Percentiles rank a stretch among this genome's conserved stretches.
Conservation (phyloP, 2,113 vertebrate species). For the Gobiocypris rarus region DNA sequence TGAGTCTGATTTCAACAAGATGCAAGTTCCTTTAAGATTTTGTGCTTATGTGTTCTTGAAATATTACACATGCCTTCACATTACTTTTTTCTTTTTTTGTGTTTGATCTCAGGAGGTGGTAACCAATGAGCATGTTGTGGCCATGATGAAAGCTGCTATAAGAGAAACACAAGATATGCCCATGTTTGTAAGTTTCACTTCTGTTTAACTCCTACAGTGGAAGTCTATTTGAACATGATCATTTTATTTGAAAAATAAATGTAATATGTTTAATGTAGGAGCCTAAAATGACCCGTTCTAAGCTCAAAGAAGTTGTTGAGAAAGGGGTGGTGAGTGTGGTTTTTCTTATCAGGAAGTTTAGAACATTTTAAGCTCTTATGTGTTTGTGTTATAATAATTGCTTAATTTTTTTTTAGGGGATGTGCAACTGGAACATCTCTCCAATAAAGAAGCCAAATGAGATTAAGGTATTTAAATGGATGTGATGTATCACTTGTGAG, state of each 20-base stretch:
- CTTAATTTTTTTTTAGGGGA: constrained; percentile 71
- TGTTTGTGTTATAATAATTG: neutral
- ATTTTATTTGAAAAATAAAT: neutral
- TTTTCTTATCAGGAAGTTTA: neutral
- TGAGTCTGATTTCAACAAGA: constrained; percentile 70
- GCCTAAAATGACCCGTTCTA: constrained; percentile 97
- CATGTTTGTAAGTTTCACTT: constrained; percentile 85
- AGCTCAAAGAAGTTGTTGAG: constrained; percentile 90
- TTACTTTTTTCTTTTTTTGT: neutral
- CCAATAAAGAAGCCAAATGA: constrained; percentile 85
- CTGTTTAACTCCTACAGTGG: neutral
- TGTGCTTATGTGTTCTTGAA: neutral
- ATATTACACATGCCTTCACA: neutral
- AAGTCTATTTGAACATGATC: neutral
- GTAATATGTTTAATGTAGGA: constrained; percentile 77
- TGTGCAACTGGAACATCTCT: constrained; percentile 86
- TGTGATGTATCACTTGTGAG: neutral
- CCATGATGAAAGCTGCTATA: constrained; percentile 98
- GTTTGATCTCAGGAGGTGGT: constrained; percentile 86
- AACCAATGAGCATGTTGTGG: constrained; percentile 93
- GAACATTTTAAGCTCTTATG: neutral
- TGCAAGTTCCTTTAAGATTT: neutral
- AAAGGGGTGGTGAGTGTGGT: constrained; percentile 85
- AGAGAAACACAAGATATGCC: constrained; percentile 89
- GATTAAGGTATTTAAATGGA: constrained; percentile 74